These are phyloP conservation scores for Eciton burchellii DNA, from an alignment of 1,140 invertebrate species.

Conservation along the genomic window DNA sequence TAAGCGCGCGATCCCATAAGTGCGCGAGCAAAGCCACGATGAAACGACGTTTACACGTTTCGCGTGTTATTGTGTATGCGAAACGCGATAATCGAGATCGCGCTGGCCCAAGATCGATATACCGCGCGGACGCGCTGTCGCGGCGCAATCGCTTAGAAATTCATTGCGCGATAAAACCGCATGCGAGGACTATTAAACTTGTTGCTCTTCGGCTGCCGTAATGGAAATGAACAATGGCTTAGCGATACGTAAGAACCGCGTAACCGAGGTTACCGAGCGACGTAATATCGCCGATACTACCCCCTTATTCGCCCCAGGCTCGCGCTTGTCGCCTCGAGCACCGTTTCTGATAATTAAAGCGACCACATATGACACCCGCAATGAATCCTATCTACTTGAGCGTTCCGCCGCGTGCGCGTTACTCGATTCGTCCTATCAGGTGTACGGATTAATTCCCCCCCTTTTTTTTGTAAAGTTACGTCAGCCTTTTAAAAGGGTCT, in stretches of 20 bases:
- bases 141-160: slow-evolving; percentile 53
- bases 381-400: not conserved
- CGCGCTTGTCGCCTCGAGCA: not conserved
- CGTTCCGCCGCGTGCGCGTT: not conserved
- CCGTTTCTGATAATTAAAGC: not conserved
- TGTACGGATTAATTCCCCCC: too few relatives aligned
- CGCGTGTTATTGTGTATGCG: slow-evolving; percentile 24
- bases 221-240: slow-evolving; percentile 58
- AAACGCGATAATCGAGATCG: slow-evolving; percentile 41
- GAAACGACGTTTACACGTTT: slow-evolving; percentile 25
- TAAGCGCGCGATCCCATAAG: slow-evolving; percentile 1
- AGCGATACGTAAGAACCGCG: slow-evolving; percentile 44
- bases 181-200: slow-evolving; percentile 61
- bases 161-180: slow-evolving; percentile 58
- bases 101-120: slow-evolving; percentile 32
- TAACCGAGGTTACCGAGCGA: slow-evolving; percentile 1
- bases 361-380: not conserved
- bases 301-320: not conserved
- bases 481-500: too few relatives aligned
- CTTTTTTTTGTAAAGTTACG: too few relatives aligned
- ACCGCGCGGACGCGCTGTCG: slow-evolving; percentile 19
- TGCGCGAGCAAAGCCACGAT: not conserved
- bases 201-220: slow-evolving; percentile 46
- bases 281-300: not conserved
- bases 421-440: too few relatives aligned